A percentile compares a stretch with the other conserved stretches of the same genome.
phyloP scores from a whole-genome alignment of 2,888 invertebrate genomes.

The Pristionchus arcanus region DNA sequence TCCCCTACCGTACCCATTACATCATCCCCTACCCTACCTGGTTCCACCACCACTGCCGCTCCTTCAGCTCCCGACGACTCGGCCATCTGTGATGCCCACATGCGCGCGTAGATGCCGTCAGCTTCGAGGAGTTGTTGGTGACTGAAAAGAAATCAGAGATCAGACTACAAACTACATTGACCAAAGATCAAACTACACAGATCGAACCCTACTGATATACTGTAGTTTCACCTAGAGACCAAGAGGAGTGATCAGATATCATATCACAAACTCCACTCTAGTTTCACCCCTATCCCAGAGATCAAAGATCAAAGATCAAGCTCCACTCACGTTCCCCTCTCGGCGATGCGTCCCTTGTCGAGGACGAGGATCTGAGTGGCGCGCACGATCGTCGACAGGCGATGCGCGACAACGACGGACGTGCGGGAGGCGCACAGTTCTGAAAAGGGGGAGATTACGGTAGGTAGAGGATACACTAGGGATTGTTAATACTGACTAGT shows the following conservation, averaged over 20 bases:
- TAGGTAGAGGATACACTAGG: not conserved
- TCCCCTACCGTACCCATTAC: not conserved
- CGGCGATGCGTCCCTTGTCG: constrained; percentile 92
- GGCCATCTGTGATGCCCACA: constrained; percentile 86
- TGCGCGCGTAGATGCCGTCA: constrained; percentile 89
- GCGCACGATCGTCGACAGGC: constrained; percentile 92
- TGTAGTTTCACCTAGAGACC: too few species aligned
- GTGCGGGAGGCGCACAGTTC: constrained; percentile 90
- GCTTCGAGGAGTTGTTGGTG: constrained; percentile 86
- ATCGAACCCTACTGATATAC: too few species aligned
- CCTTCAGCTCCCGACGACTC: constrained; percentile 49
- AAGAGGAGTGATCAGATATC: too few species aligned
- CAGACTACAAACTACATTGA: not conserved
- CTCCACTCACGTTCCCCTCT: constrained; percentile 87
- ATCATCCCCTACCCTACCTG: not conserved
- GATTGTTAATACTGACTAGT: too few species aligned
- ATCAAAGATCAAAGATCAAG: constrained; percentile 9
- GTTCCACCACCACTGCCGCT: not conserved
- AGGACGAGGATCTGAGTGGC: constrained; percentile 95
- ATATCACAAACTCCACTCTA: too few species aligned
- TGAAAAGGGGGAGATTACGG: not conserved
- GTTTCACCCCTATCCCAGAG: not conserved
- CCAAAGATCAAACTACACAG: not conserved
- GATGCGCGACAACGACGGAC: constrained; percentile 92
- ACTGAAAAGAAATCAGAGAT: constrained; percentile 81